Evolutionary conservation across 2,113 vertebrate genomes (phyloP), one percentile per base, ranked within the genome.

Genomic region (Caranx melampygus): DNA sequence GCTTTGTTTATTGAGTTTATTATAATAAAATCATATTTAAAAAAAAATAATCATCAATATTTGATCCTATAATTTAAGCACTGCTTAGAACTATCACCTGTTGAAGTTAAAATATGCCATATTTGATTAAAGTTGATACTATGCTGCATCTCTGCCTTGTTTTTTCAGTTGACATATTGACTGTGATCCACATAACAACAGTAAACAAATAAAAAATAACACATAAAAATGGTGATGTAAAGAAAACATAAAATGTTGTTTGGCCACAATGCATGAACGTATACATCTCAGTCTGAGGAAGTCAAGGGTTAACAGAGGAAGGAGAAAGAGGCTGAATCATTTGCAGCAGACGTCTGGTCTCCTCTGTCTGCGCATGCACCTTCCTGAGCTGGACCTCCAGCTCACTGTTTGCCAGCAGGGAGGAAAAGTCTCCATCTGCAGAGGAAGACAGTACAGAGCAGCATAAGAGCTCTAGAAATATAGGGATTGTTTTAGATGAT

Each of bases 51-150:
- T 78, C 14, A 21, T 55, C 26, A 78, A 62, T 81, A 84, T 73
- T 82, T 88, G 82, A 85, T 91, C 82, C 52, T 64, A 42, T 59
- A 74, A 31, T 84, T 81, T 54, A 83, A 81, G 49, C 79, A 78
- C 49, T 85, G 81, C 89, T 78, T 61, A 65, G 65, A 73, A 44
- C 79, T 81, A 64, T 72, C 54, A 77, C 47, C 59, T 82, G 61
- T 90, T 80, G 54, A 44, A 67, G 34, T 79, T 8, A 2, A 74
- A 67, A 58, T 52, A 83, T 79, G 72, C 62, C 72, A 78, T 78
- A 79, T 86, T 80, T 84, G 59, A 91, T 83, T 88, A 89, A 91
- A 89, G 81, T 82, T 79, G 78, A 85, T 76, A 75, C 87, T 74
- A 88, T 85, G 75, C 67, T 35, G 14, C 16, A 44, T 8, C 21